A percentile compares a stretch with the other conserved stretches of the same genome.
Evolutionary conservation across 2,113 vertebrate species (phyloP).

Genomic region (Esox niger): DNA sequence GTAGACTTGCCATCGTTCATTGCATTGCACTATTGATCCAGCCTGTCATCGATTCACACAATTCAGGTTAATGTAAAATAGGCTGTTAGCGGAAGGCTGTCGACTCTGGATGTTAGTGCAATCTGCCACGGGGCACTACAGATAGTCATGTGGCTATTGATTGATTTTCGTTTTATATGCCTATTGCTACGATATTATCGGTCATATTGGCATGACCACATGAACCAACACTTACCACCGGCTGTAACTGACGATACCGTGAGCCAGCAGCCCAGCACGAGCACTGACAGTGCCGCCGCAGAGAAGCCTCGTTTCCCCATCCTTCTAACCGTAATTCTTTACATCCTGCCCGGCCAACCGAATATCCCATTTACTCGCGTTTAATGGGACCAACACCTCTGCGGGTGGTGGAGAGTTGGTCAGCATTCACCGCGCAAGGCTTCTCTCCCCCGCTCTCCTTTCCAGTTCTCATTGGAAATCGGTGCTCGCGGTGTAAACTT

Average conservation of each 20-base stretch:
- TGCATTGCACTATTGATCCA: too few relatives aligned
- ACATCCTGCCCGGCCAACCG: slow-evolving; percentile 69
- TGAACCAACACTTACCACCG: slow-evolving; percentile 71
- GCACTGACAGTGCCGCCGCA: slow-evolving; percentile 53
- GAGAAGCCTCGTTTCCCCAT: slow-evolving; percentile 65
- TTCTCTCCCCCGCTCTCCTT: slow-evolving; percentile 15
- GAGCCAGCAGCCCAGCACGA: slow-evolving; percentile 66
- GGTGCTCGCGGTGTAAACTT: slow-evolving; percentile 33
- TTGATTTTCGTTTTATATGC: too few relatives aligned
- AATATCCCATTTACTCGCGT: slow-evolving; percentile 59
- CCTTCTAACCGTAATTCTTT: slow-evolving; percentile 64
- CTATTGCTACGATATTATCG: too few relatives aligned
- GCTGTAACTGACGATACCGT: slow-evolving; percentile 62
- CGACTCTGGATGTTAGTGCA: too few relatives aligned
- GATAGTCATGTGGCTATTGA: too few relatives aligned
- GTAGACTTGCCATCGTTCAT: too few relatives aligned
- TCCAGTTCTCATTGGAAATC: slow-evolving; percentile 26
- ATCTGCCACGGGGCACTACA: too few relatives aligned
- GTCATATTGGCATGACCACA: slow-evolving; percentile 29
- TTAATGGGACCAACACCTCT: slow-evolving; percentile 45
- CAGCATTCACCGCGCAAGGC: slow-evolving; percentile 31
- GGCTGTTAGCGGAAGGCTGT: too few relatives aligned
- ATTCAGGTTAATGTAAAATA: too few relatives aligned
- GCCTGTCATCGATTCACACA: too few relatives aligned
- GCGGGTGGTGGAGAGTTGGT: slow-evolving; percentile 44